Base-by-base conservation (phyloP, 35 echinoderm and acorn worm genomes). In the Patiria miniata region DNA sequence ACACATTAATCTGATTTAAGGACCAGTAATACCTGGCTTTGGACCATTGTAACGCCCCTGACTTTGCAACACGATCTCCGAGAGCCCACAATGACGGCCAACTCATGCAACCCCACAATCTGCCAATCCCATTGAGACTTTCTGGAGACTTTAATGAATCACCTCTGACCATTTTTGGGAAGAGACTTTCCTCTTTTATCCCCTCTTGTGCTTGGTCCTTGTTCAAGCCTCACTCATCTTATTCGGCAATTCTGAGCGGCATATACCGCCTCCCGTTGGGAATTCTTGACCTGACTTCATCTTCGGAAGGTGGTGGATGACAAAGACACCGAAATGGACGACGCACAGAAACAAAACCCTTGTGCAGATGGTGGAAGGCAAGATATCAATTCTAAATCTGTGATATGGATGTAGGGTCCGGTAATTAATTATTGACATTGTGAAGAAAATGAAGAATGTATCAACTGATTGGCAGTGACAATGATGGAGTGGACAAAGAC, bases 1-100 rank as follows among this genome's bases (percentile, higher is more conserved):
- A 32, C 61, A 69, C 61, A 69, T 69, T 69, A 69, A 69, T 69
- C 61, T 69, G 61, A 69, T 69, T 69, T 69, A 69, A 69, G 61
- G 61, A 69, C 22, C 29, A 10, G 23, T 69, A 69, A 36, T 69
- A 69, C 61, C 42, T 69, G 61, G 26, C 61, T 69, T 69, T 26
- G 34, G 12, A 69, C 12, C 18, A 21, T 18, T 65, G 60, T 69
- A 30, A 23, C 34, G 34, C 34, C 61, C 33, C 61, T 0, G 65
- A 36, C 65, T 73, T 73, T 26, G 65, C 65, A 73, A 73, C 65
- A 73, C 34, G 65, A 73, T 73, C 29, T 36, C 2, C 15, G 65
- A 4, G 12, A 47, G 65, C 34, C 21, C 14, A 73, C 65, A 73
- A 73, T 73, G 65, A 23, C 19, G 29, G 23, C 19, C 10, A 73